A percentile compares a stretch with the other conserved stretches of the same genome.
Conservation (phyloP, 2,113 vertebrate genomes). For the Lanius collurio region DNA sequence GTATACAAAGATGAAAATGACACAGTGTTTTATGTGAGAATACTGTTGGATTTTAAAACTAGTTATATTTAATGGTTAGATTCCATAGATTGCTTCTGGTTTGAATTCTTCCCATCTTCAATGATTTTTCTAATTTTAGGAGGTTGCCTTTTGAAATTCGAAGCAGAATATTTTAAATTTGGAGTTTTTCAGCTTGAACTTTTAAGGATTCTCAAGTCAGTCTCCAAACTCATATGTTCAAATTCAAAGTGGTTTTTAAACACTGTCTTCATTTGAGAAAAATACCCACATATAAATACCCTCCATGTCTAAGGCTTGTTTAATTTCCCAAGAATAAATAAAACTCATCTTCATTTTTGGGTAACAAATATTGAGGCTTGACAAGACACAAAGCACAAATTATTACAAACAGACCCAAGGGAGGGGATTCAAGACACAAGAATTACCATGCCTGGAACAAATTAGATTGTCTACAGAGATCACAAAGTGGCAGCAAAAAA, state of each 20-base stretch:
- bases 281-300: neutral
- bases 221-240: neutral
- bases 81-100: neutral
- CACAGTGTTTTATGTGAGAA: neutral
- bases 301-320: neutral
- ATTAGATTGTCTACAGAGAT: neutral
- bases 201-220: neutral
- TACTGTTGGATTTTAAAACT: neutral
- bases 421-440: neutral
- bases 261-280: neutral
- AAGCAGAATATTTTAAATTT: neutral
- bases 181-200: neutral
- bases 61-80: neutral
- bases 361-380: conserved; percentile 8
- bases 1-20: neutral
- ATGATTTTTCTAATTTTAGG: neutral
- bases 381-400: conserved; percentile 5
- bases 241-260: neutral
- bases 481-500: neutral
- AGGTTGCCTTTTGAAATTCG: neutral
- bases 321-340: conserved; percentile 30
- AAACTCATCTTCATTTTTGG: neutral
- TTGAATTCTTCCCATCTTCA: neutral
- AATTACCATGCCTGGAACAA: conserved; percentile 10
- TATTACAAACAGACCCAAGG: conserved; percentile 30